Evolutionary conservation across 2,113 vertebrate species (phyloP), one percentile per base, ranked within the genome.

Genomic region (Cottus gobio): DNA sequence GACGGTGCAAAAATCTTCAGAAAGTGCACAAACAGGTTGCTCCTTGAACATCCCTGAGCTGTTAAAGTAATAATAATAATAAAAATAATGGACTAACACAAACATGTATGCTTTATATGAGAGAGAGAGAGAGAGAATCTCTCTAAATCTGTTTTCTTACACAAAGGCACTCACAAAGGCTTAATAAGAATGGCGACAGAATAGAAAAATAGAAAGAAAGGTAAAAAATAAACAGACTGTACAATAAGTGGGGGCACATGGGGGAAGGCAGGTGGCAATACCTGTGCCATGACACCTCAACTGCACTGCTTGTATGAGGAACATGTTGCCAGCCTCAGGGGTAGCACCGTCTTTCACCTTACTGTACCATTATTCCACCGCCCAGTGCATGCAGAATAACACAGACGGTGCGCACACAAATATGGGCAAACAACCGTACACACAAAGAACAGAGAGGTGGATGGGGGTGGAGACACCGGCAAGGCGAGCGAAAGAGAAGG

Each of bases 301-400:
- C 80, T 70, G 57, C 66, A 73, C 80, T 78, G 77, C 85, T 80
- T 76, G 82, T 39, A 58, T 34, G 42, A 84, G 72, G 82, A 87
- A 93, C 90, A 87, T 89, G 90, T 85, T 85, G 77, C 67, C 73
- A 65, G 77, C 91, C 87, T 71, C 42, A 54, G 82, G 86, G 77
- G 71, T 71, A 86, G 88, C 86, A 88, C 79, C 2, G 30, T 71
- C 85, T 82, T 89, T 77, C 83, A 78, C 80, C 75, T 84, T 68
- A 58, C 72, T 90, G 86, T 88, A 92, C 84, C 71, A 75, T 87
- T 85, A 88, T 91, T 90, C 85, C 85, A 87, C 79, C 75, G 52
- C 61, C 71, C 67, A 62, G 26, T 30, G 65, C 70, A 79, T 62
- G 28, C 50, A 71, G 54, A 72, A 50, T 24, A 85, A 79, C 46